Evolutionary conservation across 2,888 invertebrate genomes (phyloP).

Genomic region (Epinotia bilunana): DNA sequence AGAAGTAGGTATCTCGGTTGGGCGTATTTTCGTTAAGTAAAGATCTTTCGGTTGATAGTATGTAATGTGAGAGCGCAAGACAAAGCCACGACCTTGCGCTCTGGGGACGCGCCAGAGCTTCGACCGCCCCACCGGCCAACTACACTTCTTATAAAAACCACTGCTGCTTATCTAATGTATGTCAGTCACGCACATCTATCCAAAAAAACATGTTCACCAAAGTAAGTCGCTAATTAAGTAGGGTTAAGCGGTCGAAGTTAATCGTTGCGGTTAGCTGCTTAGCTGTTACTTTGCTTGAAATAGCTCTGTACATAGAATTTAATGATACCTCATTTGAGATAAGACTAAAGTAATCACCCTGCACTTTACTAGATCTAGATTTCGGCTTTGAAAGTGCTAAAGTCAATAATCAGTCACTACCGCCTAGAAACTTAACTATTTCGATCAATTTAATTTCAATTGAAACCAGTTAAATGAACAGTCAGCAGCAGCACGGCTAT

Average conservation of each 20-base stretch:
- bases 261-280: constrained; percentile 25
- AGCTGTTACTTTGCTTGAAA: constrained; percentile 28
- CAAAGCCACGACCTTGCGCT: constrained; percentile 76
- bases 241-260: constrained; percentile 52
- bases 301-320: constrained; percentile 36
- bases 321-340: constrained; percentile 39
- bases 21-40: constrained; percentile 74
- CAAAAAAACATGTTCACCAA: constrained; percentile 77
- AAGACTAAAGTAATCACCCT: constrained; percentile 21
- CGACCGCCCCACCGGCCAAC: constrained; percentile 71
- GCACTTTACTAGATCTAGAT: constrained; percentile 23
- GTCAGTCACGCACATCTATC: constrained; percentile 76
- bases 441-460: background rate
- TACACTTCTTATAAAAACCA: constrained; percentile 81
- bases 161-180: constrained; percentile 71
- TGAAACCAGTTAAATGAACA: background rate
- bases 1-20: constrained; percentile 63
- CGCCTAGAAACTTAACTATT: background rate
- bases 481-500: too few species aligned
- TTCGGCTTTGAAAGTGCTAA: constrained; percentile 26
- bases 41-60: constrained; percentile 71
- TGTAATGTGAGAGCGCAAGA: constrained; percentile 76
- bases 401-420: constrained; percentile 7
- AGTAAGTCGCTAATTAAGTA: constrained; percentile 65
- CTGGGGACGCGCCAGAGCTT: constrained; percentile 62